Percentiles rank a stretch among this genome's conserved stretches.
Conservation (phyloP, 2,888 invertebrate genomes). For the Callyntrura sp. region DNA sequence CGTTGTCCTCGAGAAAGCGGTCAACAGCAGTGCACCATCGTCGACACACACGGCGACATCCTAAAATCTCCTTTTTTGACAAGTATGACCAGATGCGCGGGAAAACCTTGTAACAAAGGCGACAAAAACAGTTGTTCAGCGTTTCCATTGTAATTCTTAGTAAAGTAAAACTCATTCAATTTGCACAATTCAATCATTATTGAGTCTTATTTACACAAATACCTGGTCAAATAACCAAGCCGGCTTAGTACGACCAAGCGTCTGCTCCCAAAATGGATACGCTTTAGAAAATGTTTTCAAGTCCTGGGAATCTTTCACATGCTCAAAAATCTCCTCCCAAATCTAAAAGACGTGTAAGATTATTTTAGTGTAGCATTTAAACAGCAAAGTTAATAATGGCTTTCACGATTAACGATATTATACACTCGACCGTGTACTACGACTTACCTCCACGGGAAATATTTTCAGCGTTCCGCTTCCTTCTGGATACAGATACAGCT, state of each 20-base stretch:
- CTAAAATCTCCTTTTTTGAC: slow-evolving; percentile 16
- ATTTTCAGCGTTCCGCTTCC: slow-evolving; percentile 8
- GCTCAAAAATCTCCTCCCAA: slow-evolving; percentile 38
- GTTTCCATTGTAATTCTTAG: too few species aligned
- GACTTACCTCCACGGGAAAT: slow-evolving; percentile 40
- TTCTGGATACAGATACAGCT: background rate
- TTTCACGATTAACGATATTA: too few species aligned
- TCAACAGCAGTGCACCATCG: slow-evolving; percentile 2
- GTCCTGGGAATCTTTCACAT: slow-evolving; percentile 2
- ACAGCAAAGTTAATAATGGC: background rate
- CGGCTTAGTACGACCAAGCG: slow-evolving; percentile 11
- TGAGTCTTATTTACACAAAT: background rate
- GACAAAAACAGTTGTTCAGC: too few species aligned
- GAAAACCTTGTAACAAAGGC: background rate
- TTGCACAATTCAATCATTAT: too few species aligned
- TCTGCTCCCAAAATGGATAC: slow-evolving; percentile 23
- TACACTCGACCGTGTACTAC: too few species aligned
- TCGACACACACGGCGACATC: background rate
- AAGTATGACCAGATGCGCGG: slow-evolving; percentile 15
- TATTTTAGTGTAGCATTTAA: too few species aligned
- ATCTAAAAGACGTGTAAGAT: background rate
- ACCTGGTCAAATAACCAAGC: slow-evolving; percentile 45
- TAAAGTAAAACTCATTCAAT: too few species aligned
- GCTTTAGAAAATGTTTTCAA: slow-evolving; percentile 10
- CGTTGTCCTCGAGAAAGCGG: slow-evolving; percentile 33